A percentile compares a stretch with the other conserved stretches of the same genome.
Conservation (phyloP, 2,113 vertebrate species). For the Xenopus borealis region DNA sequence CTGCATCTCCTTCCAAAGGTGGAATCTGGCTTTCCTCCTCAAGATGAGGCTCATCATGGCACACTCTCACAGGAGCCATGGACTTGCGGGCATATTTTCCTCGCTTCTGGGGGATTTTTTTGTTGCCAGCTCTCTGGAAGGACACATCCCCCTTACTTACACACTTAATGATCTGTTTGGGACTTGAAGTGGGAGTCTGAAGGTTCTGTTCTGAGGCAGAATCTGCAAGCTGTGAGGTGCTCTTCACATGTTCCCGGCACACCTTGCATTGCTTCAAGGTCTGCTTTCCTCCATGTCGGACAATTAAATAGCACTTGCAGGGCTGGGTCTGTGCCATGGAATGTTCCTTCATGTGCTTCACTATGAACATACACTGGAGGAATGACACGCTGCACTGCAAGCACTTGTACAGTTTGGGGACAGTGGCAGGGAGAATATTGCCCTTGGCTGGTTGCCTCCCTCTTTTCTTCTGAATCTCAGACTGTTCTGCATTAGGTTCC, state of each 20-base stretch:
- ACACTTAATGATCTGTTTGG: not conserved
- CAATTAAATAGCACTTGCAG: not conserved
- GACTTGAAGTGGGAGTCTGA: too few species aligned
- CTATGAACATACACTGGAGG: not conserved
- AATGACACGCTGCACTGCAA: not conserved
- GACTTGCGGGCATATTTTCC: not conserved
- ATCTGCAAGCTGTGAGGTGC: too few species aligned
- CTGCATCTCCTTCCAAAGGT: not conserved
- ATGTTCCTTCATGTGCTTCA: not conserved
- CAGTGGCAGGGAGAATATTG: not conserved
- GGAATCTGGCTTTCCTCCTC: not conserved
- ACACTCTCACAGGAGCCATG: too few species aligned
- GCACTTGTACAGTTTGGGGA: conserved; percentile 4
- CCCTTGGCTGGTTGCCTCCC: too few species aligned
- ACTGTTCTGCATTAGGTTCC: not conserved
- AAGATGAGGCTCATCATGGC: not conserved
- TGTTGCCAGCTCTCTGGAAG: not conserved
- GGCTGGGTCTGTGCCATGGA: not conserved
- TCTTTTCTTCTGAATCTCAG: not conserved
- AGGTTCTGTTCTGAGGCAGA: too few species aligned
- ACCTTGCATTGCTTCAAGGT: not conserved
- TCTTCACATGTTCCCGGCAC: not conserved
- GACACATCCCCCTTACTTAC: not conserved
- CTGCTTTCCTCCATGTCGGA: not conserved
- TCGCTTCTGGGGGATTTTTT: not conserved